Percentiles rank a stretch among this genome's conserved stretches.
These are phyloP conservation scores for Centroberyx gerrardi DNA, from an alignment of 2,797 vertebrate species.

Conservation along the genomic window DNA sequence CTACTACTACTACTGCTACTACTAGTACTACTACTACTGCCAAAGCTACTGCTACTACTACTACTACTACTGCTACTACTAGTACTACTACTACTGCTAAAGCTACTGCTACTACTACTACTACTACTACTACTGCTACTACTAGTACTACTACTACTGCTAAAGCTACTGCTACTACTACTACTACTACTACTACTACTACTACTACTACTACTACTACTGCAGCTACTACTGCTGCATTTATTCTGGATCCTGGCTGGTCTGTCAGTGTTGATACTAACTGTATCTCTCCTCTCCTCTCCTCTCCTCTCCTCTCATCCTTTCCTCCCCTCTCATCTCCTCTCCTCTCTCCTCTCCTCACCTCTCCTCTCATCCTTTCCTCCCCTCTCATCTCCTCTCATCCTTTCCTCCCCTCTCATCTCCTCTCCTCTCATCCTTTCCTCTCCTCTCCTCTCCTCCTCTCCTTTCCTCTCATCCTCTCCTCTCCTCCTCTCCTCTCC, in stretches of 20 bases:
- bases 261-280: too few relatives aligned
- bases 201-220: too few relatives aligned
- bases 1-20: not conserved
- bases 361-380: not conserved
- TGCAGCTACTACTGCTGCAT: not conserved
- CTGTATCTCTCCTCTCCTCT: too few relatives aligned
- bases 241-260: too few relatives aligned
- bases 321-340: not conserved
- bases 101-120: constrained; percentile 27
- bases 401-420: not conserved
- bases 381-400: too few relatives aligned
- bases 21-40: not conserved
- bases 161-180: not conserved
- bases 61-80: not conserved
- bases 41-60: constrained; percentile 30
- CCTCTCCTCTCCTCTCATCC: not conserved
- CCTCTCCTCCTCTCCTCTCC: not conserved
- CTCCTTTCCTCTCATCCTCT: not conserved
- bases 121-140: not conserved
- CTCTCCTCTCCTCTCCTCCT: too few relatives aligned
- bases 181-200: not conserved
- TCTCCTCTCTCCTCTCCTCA: not conserved
- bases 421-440: too few relatives aligned
- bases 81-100: not conserved
- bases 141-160: not conserved